Percentiles rank a stretch among this genome's conserved stretches.
Evolutionary conservation across 1,140 invertebrate species (phyloP).

Genomic region (Drosophila sechellia): DNA sequence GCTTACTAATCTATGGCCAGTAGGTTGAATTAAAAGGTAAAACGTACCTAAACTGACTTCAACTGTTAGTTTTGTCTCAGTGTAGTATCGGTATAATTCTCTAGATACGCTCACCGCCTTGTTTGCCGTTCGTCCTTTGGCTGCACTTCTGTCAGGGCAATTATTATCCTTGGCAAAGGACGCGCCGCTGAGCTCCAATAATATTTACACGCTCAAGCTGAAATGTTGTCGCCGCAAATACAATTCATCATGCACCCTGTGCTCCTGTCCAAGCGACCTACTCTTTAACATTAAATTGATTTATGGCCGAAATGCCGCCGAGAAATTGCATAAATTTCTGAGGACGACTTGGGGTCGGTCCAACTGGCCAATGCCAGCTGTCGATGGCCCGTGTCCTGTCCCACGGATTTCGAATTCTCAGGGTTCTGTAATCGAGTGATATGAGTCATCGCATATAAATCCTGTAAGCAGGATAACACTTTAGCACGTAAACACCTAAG

Average conservation of each 20-base stretch:
- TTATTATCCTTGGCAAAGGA: conserved; percentile 53
- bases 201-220: conserved; percentile 69
- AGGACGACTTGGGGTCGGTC: conserved; percentile 48
- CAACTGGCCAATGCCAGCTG: conserved; percentile 35
- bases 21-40: no score
- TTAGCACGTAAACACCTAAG: conserved; percentile 76
- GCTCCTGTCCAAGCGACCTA: conserved; percentile 22
- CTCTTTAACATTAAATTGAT: conserved; percentile 65
- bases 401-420: neutral
- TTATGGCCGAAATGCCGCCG: conserved; percentile 62
- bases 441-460: conserved; percentile 47
- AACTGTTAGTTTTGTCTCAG: neutral
- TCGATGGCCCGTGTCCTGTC: conserved; percentile 27
- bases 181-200: conserved; percentile 56
- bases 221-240: conserved; percentile 69
- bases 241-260: conserved; percentile 65
- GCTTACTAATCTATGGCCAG: no score
- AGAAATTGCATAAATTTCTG: conserved; percentile 67
- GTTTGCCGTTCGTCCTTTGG: conserved; percentile 22
- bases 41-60: no score
- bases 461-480: conserved; percentile 67
- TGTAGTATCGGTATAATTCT: conserved; percentile 27
- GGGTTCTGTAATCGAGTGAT: conserved; percentile 41
- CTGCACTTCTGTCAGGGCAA: conserved; percentile 41
- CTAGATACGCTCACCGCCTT: conserved; percentile 1